Base-by-base conservation (phyloP, 92 coral and sea anemone species). In the Metridium senile region DNA sequence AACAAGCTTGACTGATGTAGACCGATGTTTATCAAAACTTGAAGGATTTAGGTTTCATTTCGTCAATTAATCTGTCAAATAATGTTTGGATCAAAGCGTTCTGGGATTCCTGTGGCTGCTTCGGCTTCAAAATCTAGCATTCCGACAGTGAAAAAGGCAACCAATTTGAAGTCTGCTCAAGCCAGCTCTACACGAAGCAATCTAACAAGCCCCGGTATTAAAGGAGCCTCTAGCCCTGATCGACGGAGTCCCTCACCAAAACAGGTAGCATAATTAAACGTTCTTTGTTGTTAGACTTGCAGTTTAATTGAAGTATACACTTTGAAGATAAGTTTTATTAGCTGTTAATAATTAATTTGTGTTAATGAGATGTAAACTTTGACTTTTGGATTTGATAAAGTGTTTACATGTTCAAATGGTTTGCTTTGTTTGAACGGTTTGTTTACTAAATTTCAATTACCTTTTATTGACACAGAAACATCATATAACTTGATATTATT, bases 91-190 rank as follows among this genome's bases (percentile, higher is more conserved):
- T 61, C 76, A 29, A 75, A 69, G 26, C 90, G 97, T 30, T 91
- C 97, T 30, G 87, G 93, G 19, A 88, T 91, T 74, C 97, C 97
- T 0, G 84, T 88, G 22, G 57, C 76, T 13, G 84, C 83, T 11
- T 29, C 76, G 25, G 54, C 67, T 31, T 10, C 65, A 32, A 88
- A 70, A 74, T 71, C 93, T 19, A 64, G 81, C 82, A 85, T 91
- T 74, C 97, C 93, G 23, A 72, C 81, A 76, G 82, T 67, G 74
- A 65, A 66, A 67, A 77, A 77, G 66, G 28, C 73, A 53, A 67
- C 32, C 28, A 63, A 76, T n/a, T n/a, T n/a, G 27, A 11, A 71
- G 30, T 22, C 21, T 22, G 26, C 67, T 39, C 49, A 39, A 33
- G 23, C 68, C 22, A 30, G 43, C 16, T 7, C 80, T 10, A 33